These are phyloP conservation scores for Hystrix cristata DNA, from an alignment of 2,113 vertebrate genomes.

Conservation along the genomic window DNA sequence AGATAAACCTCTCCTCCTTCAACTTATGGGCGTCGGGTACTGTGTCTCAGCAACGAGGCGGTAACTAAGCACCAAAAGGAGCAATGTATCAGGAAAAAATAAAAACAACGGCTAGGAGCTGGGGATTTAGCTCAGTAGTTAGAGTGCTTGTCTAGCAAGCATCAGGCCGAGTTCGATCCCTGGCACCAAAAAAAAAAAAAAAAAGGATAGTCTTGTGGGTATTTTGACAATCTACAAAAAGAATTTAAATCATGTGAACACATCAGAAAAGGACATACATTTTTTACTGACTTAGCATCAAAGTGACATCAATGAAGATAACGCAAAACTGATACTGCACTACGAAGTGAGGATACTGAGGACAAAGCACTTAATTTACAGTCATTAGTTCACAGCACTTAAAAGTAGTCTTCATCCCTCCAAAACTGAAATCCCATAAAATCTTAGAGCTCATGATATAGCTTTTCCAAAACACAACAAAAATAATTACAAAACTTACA, in stretches of 20 bases:
- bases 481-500: not conserved
- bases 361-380: not conserved
- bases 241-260: not conserved
- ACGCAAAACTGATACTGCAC: not conserved
- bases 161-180: no score
- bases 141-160: no score
- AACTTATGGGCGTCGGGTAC: not conserved
- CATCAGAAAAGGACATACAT: not conserved
- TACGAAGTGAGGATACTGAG: not conserved
- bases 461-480: not conserved
- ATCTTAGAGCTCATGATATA: not conserved
- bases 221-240: conserved; percentile 37
- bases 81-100: not conserved
- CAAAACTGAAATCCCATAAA: conserved; percentile 6
- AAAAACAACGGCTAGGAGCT: not conserved
- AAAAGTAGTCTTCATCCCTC: not conserved
- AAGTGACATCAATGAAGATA: conserved; percentile 22
- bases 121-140: no score
- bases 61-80: not conserved
- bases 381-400: conserved; percentile 13
- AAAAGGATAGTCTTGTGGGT: conserved; percentile 31
- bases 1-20: not conserved
- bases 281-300: conserved; percentile 14
- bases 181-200: not conserved
- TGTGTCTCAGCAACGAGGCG: not conserved